Base-by-base conservation (phyloP, 2,888 invertebrate genomes). In the Lagria hirta region DNA sequence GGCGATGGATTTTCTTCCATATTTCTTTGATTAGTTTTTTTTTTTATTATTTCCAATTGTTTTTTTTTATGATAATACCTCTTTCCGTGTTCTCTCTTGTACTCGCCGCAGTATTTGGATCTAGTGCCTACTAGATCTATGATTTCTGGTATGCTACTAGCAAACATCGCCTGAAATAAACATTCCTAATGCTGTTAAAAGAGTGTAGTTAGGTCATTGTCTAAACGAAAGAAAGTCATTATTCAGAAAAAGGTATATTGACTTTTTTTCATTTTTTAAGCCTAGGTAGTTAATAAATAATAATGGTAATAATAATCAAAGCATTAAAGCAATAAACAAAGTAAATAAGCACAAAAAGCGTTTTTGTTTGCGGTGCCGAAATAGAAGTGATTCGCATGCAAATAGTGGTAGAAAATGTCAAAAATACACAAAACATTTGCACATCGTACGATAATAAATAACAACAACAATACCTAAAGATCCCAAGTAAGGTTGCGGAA, bases 121-220 rank as follows among this genome's bases (percentile, higher is more conserved):
- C 96, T 89, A 84, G 91, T 91, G 80, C 96, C 95, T 83, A 97
- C 90, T 81, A 98, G 92, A 83, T 97, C 96, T 81, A 94, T 95
- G 81, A 98, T 96, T 88, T 98, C 97, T 77, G 97, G 97, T 80
- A 98, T 94, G 86, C 94, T 95, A 86, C 94, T 95, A 83, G 97
- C 96, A 89, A 98, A 98, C 86, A 97, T 94, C 81, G 96, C 97
- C 95, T 95, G 88, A 86, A 84, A 83, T 81, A 83, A 81, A 75
- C 73, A 75, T 66, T 61, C 65, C 62, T 54, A 55, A 52, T 62
- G 57, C 58, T 52, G 11, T 8, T 55, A 43, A 23, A 24, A 29
- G 23, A 40, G 40, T 42, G 33, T 42, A 12, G 28, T 13, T 14
- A 28, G 11, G 10, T n/a, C n/a, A n/a, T n/a, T n/a, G n/a, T n/a